phyloP scores from a whole-genome alignment of 2,888 invertebrate species.

The Drosophila incognita region DNA sequence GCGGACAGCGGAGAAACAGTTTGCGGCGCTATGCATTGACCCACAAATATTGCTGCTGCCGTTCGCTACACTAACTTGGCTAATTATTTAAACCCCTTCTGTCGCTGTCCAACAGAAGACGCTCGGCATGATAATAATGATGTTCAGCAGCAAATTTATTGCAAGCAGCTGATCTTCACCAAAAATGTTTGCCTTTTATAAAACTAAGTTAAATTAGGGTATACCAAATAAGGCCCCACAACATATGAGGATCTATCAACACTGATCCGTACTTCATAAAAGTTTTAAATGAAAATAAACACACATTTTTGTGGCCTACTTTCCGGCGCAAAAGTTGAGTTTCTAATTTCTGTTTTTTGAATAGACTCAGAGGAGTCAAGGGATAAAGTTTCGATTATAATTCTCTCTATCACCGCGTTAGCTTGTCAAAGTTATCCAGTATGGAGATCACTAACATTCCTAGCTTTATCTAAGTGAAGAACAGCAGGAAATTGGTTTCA shows the following conservation, averaged over 20 bases:
- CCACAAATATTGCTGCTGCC: conserved; percentile 51
- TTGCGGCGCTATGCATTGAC: conserved; percentile 43
- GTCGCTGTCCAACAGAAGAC: conserved; percentile 26
- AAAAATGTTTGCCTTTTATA: not conserved
- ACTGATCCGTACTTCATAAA: not conserved
- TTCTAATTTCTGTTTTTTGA: not conserved
- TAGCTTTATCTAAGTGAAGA: no score
- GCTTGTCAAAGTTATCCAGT: no score
- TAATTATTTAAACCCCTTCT: conserved; percentile 42
- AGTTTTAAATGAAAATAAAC: not conserved
- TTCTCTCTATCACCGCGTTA: no score
- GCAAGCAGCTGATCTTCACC: not conserved
- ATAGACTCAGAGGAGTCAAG: not conserved
- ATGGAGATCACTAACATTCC: no score
- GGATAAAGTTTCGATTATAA: not conserved
- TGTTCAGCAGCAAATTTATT: not conserved
- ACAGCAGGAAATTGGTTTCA: no score
- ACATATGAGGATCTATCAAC: not conserved
- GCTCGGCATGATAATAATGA: conserved; percentile 4
- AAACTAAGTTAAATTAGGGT: not conserved
- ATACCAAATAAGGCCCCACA: not conserved
- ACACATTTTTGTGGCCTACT: not conserved
- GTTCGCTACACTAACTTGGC: conserved; percentile 18
- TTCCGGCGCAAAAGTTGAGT: not conserved
- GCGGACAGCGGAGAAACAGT: not conserved